Conservation (phyloP, 2,888 invertebrate genomes). For the Formica aserva region DNA sequence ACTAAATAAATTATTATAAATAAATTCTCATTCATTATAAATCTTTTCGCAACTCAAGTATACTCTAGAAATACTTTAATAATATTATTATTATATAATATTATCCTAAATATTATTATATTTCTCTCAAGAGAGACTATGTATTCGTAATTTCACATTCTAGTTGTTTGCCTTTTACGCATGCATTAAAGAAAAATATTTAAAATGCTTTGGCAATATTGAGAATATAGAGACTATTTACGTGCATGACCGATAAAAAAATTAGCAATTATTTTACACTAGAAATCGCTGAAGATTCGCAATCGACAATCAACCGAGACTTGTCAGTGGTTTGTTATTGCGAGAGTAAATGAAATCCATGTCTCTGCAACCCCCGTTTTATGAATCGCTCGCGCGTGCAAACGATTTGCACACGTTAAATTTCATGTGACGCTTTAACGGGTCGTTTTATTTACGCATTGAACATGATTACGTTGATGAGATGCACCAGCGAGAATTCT, state of each 20-base stretch:
- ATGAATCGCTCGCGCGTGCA: background rate
- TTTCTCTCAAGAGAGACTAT: background rate
- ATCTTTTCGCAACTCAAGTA: background rate
- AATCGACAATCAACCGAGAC: conserved; percentile 65
- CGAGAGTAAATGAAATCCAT: background rate
- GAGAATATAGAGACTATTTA: background rate
- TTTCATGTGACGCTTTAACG: conserved; percentile 64
- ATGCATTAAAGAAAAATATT: background rate
- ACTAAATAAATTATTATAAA: background rate
- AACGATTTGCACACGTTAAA: conserved; percentile 56
- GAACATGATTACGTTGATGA: conserved; percentile 64
- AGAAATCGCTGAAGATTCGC: conserved; percentile 7
- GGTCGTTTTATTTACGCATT: conserved; percentile 56
- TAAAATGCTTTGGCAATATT: background rate
- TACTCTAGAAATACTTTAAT: background rate
- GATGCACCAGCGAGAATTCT: conserved; percentile 58
- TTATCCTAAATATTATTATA: background rate
- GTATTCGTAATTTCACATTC: background rate
- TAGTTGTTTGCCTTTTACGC: background rate
- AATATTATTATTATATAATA: too few relatives aligned
- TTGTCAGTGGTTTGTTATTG: conserved; percentile 27
- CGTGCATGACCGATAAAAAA: conserved; percentile 36
- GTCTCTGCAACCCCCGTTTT: background rate
- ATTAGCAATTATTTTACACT: conserved; percentile 61
- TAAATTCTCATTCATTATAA: background rate